phyloP scores from a whole-genome alignment of 2,797 vertebrate genomes.

The Tiaroga cobitis region DNA sequence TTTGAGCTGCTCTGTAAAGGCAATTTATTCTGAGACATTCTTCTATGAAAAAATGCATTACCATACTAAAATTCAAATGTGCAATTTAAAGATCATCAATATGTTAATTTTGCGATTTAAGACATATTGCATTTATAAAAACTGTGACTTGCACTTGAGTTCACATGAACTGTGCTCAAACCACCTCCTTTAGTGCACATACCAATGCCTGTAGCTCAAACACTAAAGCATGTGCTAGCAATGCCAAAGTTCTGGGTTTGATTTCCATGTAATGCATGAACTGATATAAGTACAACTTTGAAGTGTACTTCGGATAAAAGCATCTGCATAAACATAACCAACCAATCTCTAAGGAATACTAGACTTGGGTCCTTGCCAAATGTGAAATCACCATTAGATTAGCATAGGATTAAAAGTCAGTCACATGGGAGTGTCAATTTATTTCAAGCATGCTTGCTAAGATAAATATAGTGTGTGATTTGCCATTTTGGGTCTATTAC shows the following conservation, averaged over 20 bases:
- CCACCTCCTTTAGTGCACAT: neutral
- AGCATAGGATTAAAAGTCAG: neutral
- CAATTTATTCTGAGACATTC: neutral
- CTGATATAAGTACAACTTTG: neutral
- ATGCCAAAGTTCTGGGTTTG: neutral
- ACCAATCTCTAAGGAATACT: neutral
- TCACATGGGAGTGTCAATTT: slow-evolving; percentile 9
- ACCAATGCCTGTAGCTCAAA: neutral
- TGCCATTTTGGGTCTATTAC: slow-evolving; percentile 33
- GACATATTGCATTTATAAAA: neutral
- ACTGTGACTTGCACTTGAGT: neutral
- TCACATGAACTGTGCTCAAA: neutral
- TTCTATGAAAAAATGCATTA: neutral
- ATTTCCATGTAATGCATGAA: neutral
- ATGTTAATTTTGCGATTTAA: neutral
- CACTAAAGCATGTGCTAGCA: neutral
- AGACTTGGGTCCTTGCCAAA: neutral
- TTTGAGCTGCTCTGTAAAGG: neutral
- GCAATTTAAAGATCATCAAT: neutral
- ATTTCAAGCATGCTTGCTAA: slow-evolving; percentile 8
- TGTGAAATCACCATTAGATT: neutral
- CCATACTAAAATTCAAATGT: neutral
- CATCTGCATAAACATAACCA: neutral
- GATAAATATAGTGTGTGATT: slow-evolving; percentile 29
- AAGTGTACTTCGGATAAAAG: neutral